Conservation (phyloP, 2,113 vertebrate genomes). For the Leucosticte australis region DNA sequence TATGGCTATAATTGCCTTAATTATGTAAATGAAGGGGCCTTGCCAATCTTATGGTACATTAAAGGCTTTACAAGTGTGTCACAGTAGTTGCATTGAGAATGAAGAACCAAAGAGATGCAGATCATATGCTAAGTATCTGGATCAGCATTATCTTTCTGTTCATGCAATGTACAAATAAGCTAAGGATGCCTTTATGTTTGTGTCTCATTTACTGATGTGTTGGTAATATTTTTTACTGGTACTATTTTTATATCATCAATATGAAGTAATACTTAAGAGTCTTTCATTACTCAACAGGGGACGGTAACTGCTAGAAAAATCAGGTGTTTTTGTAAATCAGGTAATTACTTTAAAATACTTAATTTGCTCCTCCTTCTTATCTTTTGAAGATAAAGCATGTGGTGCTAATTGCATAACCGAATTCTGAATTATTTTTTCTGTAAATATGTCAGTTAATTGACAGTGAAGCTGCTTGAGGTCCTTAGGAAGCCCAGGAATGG, state of each 20-base stretch:
- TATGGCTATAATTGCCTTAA: conserved; percentile 41
- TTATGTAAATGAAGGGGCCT: conserved; percentile 21
- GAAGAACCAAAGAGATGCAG: conserved; percentile 15
- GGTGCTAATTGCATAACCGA: not conserved
- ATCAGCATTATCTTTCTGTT: conserved; percentile 14
- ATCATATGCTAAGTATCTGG: not conserved
- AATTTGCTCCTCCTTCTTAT: not conserved
- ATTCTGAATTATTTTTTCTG: not conserved
- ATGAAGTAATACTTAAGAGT: not conserved
- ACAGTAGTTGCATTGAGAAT: not conserved
- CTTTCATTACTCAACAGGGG: not conserved
- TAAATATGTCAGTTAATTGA: not conserved
- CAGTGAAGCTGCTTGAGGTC: not conserved
- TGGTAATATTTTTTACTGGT: not conserved
- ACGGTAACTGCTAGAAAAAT: not conserved
- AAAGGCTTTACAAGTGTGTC: conserved; percentile 37
- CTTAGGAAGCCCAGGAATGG: not conserved
- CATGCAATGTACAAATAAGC: not conserved
- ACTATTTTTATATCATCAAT: not conserved
- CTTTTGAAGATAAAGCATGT: not conserved
- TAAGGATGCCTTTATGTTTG: not conserved
- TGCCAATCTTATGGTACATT: conserved; percentile 26
- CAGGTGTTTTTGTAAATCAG: not conserved
- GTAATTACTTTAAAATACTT: not conserved
- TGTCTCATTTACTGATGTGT: not conserved